phyloP scores from a whole-genome alignment of 2,888 invertebrate species.

The Hetaerina titia region DNA sequence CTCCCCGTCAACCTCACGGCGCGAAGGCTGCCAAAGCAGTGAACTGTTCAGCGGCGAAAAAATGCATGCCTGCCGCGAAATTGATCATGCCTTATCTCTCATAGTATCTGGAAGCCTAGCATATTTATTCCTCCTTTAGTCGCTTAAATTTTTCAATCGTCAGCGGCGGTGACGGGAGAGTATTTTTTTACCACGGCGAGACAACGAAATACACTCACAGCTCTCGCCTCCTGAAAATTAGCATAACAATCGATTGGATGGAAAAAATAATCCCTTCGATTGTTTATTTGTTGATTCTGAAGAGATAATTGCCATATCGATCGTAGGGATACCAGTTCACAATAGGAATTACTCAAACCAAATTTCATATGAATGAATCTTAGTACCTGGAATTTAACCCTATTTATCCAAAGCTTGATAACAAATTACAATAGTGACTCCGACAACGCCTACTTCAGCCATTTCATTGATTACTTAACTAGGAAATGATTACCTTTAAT shows the following conservation, averaged over 20 bases:
- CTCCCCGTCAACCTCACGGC: background rate
- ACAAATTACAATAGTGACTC: too few relatives aligned
- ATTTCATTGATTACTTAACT: too few relatives aligned
- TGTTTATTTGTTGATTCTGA: too few relatives aligned
- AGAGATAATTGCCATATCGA: too few relatives aligned
- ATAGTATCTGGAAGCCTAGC: conserved; percentile 17
- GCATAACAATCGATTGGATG: background rate
- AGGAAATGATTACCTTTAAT: too few relatives aligned
- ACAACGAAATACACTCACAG: background rate
- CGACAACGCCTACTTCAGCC: too few relatives aligned
- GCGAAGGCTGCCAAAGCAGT: background rate
- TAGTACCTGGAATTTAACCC: too few relatives aligned
- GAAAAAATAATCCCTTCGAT: too few relatives aligned
- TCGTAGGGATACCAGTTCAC: too few relatives aligned
- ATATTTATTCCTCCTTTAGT: conserved; percentile 52
- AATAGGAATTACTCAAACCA: too few relatives aligned
- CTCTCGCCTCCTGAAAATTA: background rate
- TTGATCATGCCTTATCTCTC: background rate
- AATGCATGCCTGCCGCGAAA: background rate
- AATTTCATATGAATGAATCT: too few relatives aligned
- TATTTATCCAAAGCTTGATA: too few relatives aligned
- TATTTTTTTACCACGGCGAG: background rate
- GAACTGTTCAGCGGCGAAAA: background rate
- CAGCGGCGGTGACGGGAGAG: background rate
- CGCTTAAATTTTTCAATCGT: conserved; percentile 36